A percentile compares a stretch with the other conserved stretches of the same genome.
Conservation (phyloP, 2,888 invertebrate genomes). For the Lepidocyrtinus sp. region DNA sequence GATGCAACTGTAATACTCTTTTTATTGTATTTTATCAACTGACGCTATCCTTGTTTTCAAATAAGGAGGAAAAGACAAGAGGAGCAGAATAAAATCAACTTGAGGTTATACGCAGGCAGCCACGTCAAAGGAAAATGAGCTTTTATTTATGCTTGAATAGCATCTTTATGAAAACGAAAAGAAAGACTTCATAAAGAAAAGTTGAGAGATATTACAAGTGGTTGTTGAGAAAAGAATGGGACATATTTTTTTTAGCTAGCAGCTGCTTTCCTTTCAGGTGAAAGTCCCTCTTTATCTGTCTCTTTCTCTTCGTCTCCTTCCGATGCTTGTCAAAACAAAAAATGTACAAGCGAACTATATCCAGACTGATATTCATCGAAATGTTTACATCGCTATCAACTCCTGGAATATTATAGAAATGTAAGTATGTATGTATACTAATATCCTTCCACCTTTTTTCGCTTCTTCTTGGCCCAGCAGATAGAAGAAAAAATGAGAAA, state of each 20-base stretch:
- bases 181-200: constrained; percentile 2
- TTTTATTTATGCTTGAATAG: constrained; percentile 33
- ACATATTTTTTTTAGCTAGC: constrained; percentile 1
- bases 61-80: too few species aligned
- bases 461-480: too few species aligned
- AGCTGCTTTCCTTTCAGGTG: constrained; percentile 39
- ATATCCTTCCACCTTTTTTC: too few species aligned
- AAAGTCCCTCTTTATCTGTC: constrained; percentile 39
- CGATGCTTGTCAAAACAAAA: not conserved
- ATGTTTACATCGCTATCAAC: not conserved
- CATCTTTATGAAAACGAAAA: constrained; percentile 26
- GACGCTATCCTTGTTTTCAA: too few species aligned
- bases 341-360: not conserved
- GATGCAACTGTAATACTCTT: not conserved
- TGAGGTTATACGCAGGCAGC: constrained; percentile 19
- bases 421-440: too few species aligned
- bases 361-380: not conserved
- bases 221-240: constrained; percentile 23
- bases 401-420: too few species aligned
- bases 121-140: constrained; percentile 18
- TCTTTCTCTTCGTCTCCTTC: not conserved
- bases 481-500: not conserved
- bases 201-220: constrained; percentile 36
- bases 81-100: constrained; percentile 15
- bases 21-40: not conserved